Conservation (phyloP, 2,888 invertebrate genomes). For the Chalcis sispes region DNA sequence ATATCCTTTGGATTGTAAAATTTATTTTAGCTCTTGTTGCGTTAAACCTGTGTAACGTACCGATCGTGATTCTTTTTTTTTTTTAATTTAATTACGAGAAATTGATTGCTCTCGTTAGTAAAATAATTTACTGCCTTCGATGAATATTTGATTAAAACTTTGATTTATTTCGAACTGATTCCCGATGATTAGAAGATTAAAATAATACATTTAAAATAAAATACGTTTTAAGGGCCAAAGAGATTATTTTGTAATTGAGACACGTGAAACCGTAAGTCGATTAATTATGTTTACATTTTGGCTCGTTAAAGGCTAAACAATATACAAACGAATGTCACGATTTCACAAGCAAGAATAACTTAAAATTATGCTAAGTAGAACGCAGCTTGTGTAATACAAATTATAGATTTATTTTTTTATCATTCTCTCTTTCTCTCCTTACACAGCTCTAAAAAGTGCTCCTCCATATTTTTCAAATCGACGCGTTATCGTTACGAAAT, state of each 20-base stretch:
- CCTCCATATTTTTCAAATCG: conserved; percentile 13
- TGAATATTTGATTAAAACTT: no score
- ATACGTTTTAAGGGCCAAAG: no score
- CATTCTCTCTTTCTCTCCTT: background rate
- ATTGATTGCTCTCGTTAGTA: no score
- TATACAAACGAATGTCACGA: conserved; percentile 3
- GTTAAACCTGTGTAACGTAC: no score
- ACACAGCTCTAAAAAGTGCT: background rate
- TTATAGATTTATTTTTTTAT: no score
- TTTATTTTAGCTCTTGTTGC: background rate
- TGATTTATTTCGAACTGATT: no score
- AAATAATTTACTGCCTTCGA: no score
- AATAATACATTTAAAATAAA: no score
- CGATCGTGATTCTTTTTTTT: background rate
- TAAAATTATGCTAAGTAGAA: conserved; percentile 25
- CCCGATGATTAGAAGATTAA: no score
- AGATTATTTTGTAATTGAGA: no score
- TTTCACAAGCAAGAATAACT: conserved; percentile 7
- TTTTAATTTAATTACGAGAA: background rate
- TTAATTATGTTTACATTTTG: background rate
- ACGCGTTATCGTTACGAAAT: conserved; percentile 25
- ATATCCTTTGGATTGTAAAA: no score
- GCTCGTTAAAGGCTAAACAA: background rate
- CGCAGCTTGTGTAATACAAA: conserved; percentile 1
- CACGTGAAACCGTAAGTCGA: background rate